These are phyloP conservation scores for Papilio gigon DNA, from an alignment of 2,888 invertebrate genomes.

Conservation along the genomic window DNA sequence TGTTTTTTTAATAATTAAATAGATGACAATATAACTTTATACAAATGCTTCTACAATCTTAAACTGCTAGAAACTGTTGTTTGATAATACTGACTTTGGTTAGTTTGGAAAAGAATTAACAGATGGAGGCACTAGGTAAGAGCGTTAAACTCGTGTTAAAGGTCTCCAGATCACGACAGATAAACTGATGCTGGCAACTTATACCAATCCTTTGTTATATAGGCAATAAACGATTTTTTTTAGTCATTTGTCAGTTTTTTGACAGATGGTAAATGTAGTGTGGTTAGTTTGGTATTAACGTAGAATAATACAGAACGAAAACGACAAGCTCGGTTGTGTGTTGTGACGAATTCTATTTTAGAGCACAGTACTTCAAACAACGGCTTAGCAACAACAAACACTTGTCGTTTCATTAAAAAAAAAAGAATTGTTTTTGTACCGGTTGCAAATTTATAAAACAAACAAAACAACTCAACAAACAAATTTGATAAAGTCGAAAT, in stretches of 20 bases:
- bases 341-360: conserved; percentile 15
- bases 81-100: too few species aligned
- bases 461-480: not conserved
- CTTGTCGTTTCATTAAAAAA: conserved; percentile 8
- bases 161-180: not conserved
- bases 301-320: not conserved
- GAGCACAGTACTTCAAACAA: conserved; percentile 18
- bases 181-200: too few species aligned
- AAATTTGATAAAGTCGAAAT: too few species aligned
- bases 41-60: too few species aligned
- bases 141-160: not conserved
- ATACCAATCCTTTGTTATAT: too few species aligned
- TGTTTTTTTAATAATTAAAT: too few species aligned
- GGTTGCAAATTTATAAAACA: not conserved
- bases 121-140: not conserved
- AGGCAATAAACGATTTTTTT: too few species aligned
- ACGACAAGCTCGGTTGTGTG: not conserved
- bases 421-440: conserved; percentile 3
- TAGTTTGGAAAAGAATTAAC: too few species aligned
- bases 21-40: too few species aligned
- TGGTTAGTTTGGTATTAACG: not conserved
- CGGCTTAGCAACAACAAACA: conserved; percentile 20
- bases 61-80: too few species aligned
- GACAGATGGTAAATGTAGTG: too few species aligned
- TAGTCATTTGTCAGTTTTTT: too few species aligned